Conservation (phyloP, 1,140 invertebrate species). For the Manduca sexta region DNA sequence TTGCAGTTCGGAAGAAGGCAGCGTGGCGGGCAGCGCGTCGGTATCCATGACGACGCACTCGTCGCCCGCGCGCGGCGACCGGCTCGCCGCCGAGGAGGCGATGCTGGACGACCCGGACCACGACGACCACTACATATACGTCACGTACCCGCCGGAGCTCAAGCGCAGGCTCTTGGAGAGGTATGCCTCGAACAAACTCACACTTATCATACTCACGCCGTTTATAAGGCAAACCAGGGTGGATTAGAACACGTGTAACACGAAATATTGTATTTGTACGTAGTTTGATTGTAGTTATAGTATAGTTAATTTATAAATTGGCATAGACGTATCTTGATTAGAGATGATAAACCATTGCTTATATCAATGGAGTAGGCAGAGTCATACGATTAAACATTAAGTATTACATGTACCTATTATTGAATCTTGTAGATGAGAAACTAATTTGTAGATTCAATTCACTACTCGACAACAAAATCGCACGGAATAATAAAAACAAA, state of each 20-base stretch:
- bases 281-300: no score
- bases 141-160: conserved; percentile 88
- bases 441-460: no score
- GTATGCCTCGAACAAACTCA: conserved; percentile 73
- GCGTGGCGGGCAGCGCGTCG: conserved; percentile 75
- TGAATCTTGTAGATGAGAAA: no score
- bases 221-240: conserved; percentile 48
- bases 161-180: conserved; percentile 86
- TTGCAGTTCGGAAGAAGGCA: conserved; percentile 76
- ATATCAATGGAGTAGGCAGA: no score
- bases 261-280: conserved; percentile 11
- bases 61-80: conserved; percentile 72
- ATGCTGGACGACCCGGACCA: conserved; percentile 65
- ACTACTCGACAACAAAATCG: no score
- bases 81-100: conserved; percentile 56
- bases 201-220: conserved; percentile 51
- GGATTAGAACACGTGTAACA: conserved; percentile 34
- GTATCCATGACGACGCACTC: conserved; percentile 77
- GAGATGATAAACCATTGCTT: no score
- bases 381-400: no score
- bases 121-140: conserved; percentile 87
- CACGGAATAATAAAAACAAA: no score
- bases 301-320: no score
- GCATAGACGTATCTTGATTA: no score
- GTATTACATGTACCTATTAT: no score